phyloP scores from a whole-genome alignment of 1,140 invertebrate genomes.

The Orchestia grillus region DNA sequence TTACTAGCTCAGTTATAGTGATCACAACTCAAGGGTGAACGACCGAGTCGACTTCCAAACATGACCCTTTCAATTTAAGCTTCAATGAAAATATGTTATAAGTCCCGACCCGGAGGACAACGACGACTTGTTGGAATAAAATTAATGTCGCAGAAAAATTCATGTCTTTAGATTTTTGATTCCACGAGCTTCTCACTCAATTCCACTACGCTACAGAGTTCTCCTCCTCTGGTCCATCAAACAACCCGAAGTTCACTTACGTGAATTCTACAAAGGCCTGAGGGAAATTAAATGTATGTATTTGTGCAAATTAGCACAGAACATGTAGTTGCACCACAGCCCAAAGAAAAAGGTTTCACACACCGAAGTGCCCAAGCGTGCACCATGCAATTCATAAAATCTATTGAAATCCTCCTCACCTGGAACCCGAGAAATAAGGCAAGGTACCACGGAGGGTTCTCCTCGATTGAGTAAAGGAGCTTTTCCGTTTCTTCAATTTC shows the following conservation, averaged over 20 bases:
- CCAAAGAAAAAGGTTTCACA: neutral
- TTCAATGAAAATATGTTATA: too few species aligned
- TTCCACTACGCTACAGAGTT: neutral
- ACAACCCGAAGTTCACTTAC: neutral
- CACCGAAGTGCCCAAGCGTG: neutral
- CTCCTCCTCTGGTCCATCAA: neutral
- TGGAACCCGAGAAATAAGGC: neutral
- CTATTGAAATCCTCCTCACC: neutral
- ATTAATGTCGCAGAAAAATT: too few species aligned
- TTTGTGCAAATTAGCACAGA: neutral
- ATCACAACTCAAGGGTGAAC: too few species aligned
- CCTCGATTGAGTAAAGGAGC: conserved; percentile 41
- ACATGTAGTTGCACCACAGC: neutral
- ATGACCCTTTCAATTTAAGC: too few species aligned
- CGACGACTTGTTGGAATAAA: too few species aligned
- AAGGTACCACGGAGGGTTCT: conserved; percentile 37
- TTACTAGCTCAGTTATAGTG: too few species aligned
- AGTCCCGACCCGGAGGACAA: too few species aligned
- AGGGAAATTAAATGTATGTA: neutral
- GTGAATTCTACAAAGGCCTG: neutral
- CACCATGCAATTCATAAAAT: neutral
- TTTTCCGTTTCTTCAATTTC: neutral
- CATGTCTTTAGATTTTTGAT: too few species aligned
- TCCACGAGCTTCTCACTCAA: too few species aligned
- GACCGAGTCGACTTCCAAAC: too few species aligned